Base-by-base conservation (phyloP, 2,797 vertebrate species). In the Enteromius anoplus region DNA sequence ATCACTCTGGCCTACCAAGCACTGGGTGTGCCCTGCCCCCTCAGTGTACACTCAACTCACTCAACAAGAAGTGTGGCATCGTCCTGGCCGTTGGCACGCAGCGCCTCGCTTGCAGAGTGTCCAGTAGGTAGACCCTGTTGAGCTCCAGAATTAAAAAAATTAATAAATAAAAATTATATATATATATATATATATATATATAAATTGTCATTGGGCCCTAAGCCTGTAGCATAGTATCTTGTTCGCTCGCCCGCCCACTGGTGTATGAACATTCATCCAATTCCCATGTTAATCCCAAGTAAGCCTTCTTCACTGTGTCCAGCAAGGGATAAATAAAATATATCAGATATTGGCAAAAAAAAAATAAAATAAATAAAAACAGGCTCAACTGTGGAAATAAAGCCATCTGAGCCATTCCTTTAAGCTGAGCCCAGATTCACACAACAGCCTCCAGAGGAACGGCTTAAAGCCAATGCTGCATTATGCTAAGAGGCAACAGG, bases 281-380 rank as follows among this genome's bases (percentile, higher is more conserved):
- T 55, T 29, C 32, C 64, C 49, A 70, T n/a, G 26, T 32, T 76
- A 83, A 76, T 83, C 29, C 80, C 19, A 81, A 26, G 26, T 72
- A 72, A 75, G 70, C 64, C 7, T 37, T 66, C 70, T 64, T 37
- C 49, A 69, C 29, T 60, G 14, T 45, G 34, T 55, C 34, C 62
- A 58, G 47, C 3, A 6, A 69, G 34, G 81, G 47, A 68, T 29
- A 66, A 69, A 83, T n/a, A 34, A 40, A 83, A 49, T 34, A 4
- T 29, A 60, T 69, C 40, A 77, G 37, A 83, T 69, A 68, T 29
- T 29, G 47, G 11, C 23, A 6, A 45, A 40, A 45, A 15, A 15
- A 70, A 69, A 51, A 32, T 32, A 23, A 12, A 47, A 17, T 26
- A 26, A 26, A 26, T 26, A 26, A 26, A 26, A 42, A 42, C 34